Percentiles rank a stretch among this genome's conserved stretches.
phyloP scores from a whole-genome alignment of 2,888 invertebrate species.

The Rhaphigaster nebulosa region DNA sequence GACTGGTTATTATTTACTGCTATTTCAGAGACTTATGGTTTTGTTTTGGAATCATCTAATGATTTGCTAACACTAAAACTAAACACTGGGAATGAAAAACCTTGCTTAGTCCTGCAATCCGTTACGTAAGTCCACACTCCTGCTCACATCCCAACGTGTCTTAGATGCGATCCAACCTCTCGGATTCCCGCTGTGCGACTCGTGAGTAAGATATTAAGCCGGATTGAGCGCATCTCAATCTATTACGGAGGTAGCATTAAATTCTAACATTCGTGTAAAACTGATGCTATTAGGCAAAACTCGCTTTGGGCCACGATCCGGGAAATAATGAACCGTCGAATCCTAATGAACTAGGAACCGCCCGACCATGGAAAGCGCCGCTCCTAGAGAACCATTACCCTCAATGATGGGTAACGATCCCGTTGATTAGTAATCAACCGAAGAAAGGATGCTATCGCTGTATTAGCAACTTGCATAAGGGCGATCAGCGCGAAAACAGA shows the following conservation, averaged over 20 bases:
- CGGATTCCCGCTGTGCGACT: neutral
- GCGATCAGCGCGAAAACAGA: neutral
- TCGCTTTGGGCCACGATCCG: neutral
- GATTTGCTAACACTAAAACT: neutral
- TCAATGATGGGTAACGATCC: neutral
- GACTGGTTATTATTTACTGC: no score
- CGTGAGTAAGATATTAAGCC: conserved; percentile 1
- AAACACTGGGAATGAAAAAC: neutral
- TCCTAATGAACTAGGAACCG: conserved; percentile 1
- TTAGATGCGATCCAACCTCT: neutral
- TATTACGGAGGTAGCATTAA: neutral
- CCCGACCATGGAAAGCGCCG: neutral
- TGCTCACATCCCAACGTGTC: neutral
- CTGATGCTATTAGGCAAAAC: conserved; percentile 22
- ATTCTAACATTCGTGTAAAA: conserved; percentile 11
- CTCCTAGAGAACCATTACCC: neutral
- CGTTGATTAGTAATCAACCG: neutral
- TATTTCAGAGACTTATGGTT: no score
- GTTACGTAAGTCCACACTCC: neutral
- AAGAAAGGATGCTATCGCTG: neutral
- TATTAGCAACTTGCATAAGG: neutral
- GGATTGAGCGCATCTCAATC: conserved; percentile 33
- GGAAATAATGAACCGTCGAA: neutral
- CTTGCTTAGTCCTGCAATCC: neutral
- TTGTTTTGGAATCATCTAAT: no score